phyloP scores from a whole-genome alignment of 2,113 vertebrate species.

The Tragulus kanchil region DNA sequence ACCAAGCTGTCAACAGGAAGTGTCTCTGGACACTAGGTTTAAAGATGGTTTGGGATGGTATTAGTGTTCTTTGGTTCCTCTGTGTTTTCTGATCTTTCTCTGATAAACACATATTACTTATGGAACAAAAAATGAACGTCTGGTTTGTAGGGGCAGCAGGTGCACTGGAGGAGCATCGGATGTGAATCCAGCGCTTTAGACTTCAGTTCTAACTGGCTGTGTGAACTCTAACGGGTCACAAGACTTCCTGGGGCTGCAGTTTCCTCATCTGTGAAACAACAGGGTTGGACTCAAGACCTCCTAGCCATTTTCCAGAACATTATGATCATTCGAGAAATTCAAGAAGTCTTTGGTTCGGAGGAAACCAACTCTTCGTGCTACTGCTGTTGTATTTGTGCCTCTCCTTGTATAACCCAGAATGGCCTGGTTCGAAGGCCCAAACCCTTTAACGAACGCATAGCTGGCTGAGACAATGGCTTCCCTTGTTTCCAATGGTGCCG shows the following conservation, averaged over 20 bases:
- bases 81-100: not conserved
- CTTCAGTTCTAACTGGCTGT: not conserved
- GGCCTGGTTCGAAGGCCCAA: not conserved
- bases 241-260: not conserved
- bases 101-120: not conserved
- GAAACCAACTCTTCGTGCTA: not conserved
- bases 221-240: not conserved
- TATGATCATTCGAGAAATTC: not conserved
- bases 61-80: slow-evolving; percentile 11
- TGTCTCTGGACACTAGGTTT: not conserved
- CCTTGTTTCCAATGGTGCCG: not conserved
- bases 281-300: not conserved
- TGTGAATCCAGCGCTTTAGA: not conserved
- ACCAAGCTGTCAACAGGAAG: not conserved
- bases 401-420: not conserved
- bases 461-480: not conserved
- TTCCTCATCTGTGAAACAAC: slow-evolving; percentile 26
- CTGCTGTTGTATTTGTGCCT: no score
- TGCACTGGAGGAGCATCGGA: not conserved
- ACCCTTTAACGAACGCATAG: not conserved
- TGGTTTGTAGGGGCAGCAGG: not conserved
- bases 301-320: not conserved
- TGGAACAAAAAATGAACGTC: not conserved
- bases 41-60: not conserved
- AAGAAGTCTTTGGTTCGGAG: not conserved